Evolutionary conservation across 2,888 invertebrate genomes (phyloP).

Genomic region (Athetis lepigone): DNA sequence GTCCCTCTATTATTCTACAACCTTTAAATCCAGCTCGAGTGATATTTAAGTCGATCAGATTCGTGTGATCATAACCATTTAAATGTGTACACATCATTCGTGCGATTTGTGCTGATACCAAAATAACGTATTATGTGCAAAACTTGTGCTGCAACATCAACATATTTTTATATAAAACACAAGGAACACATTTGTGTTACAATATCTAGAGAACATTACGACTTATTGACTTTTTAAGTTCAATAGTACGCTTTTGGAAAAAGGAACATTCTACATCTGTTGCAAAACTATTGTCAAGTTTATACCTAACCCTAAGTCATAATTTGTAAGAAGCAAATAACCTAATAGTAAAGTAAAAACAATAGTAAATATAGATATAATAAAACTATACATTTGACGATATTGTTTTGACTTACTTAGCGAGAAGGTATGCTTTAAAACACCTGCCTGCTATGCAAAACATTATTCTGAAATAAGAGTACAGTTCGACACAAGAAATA

Average conservation of each 20-base stretch:
- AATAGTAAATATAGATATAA: constrained; percentile 16
- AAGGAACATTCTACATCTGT: constrained; percentile 38
- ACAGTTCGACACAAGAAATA: constrained; percentile 58
- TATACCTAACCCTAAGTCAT: constrained; percentile 25
- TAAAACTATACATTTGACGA: constrained; percentile 24
- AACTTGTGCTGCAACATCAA: constrained; percentile 57
- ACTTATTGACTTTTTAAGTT: constrained; percentile 12
- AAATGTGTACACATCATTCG: constrained; percentile 57
- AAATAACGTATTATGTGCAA: constrained; percentile 62
- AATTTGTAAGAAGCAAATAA: constrained; percentile 32
- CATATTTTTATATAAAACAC: constrained; percentile 34
- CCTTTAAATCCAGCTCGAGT: constrained; percentile 33
- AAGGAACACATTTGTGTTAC: constrained; percentile 21
- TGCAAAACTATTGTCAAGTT: constrained; percentile 18
- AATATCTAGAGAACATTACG: constrained; percentile 11
- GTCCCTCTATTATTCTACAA: constrained; percentile 39
- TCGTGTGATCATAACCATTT: constrained; percentile 50
- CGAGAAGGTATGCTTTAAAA: constrained; percentile 45
- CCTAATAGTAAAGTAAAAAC: constrained; percentile 25
- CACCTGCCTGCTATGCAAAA: constrained; percentile 53
- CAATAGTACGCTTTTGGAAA: constrained; percentile 5
- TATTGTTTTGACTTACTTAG: constrained; percentile 55
- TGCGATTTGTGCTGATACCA: constrained; percentile 62
- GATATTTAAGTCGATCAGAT: constrained; percentile 23
- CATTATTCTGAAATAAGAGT: constrained; percentile 50